phyloP scores from a whole-genome alignment of 2,113 vertebrate genomes.

The Vidua macroura region DNA sequence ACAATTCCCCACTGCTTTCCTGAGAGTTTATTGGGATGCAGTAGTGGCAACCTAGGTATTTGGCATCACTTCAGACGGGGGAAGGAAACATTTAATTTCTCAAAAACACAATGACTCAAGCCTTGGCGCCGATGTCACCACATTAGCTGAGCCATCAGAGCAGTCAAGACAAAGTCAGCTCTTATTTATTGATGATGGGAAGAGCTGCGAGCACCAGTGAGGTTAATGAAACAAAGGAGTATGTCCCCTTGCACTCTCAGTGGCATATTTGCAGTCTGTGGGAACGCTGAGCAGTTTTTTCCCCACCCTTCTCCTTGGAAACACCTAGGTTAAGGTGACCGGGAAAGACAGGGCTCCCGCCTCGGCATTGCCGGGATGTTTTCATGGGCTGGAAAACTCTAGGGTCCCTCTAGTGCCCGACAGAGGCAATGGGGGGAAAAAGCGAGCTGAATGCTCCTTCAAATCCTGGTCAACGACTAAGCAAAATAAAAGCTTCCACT shows the following conservation, averaged over 20 bases:
- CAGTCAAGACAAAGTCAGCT: not conserved
- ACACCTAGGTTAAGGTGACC: not conserved
- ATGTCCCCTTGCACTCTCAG: not conserved
- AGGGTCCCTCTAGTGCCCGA: constrained; percentile 41
- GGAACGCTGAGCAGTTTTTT: not conserved
- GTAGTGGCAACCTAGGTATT: not conserved
- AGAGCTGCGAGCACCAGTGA: not conserved
- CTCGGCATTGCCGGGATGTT: not conserved
- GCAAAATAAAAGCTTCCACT: not conserved
- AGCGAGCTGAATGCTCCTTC: not conserved
- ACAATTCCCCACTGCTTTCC: not conserved
- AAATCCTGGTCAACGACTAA: not conserved
- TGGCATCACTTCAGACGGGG: not conserved
- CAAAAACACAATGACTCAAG: not conserved
- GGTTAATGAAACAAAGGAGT: not conserved
- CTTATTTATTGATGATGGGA: not conserved
- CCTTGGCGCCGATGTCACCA: not conserved
- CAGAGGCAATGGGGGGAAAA: not conserved
- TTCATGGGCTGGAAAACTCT: not conserved
- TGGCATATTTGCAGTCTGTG: not conserved
- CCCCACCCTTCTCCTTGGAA: not conserved
- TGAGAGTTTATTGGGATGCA: not conserved
- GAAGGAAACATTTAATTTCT: constrained; percentile 46
- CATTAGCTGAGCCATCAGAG: not conserved
- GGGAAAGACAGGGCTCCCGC: not conserved